phyloP scores from a whole-genome alignment of 2,113 vertebrate species.

The Pseudorectes ferrugineus region DNA sequence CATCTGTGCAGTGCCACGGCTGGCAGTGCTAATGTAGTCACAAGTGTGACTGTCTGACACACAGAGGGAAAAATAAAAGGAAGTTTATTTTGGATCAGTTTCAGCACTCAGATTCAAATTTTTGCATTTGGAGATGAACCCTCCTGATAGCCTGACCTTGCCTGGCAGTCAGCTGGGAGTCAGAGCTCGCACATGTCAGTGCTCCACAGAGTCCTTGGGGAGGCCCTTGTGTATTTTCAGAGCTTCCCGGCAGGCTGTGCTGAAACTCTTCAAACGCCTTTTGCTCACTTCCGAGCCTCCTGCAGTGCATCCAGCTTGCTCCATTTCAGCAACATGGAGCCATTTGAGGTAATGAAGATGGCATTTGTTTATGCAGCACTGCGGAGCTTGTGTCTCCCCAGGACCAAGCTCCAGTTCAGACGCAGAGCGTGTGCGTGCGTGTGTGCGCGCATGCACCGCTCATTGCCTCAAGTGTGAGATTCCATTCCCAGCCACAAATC shows the following conservation, averaged over 20 bases:
- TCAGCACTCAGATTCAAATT: background rate
- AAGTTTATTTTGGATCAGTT: background rate
- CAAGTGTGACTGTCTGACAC: background rate
- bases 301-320: background rate
- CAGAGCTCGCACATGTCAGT: background rate
- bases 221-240: background rate
- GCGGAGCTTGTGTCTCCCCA: background rate
- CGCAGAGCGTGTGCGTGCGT: rapidly evolving
- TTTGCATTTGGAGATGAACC: background rate
- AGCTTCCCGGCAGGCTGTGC: slow-evolving; percentile 61
- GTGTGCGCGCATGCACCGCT: rapidly evolving
- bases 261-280: slow-evolving; percentile 33
- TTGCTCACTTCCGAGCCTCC: background rate
- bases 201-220: background rate
- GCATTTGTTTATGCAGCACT: background rate
- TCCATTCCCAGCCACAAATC: background rate
- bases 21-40: background rate
- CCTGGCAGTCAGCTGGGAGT: background rate
- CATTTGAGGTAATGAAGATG: background rate
- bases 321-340: background rate
- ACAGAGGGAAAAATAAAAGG: background rate
- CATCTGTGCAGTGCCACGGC: background rate
- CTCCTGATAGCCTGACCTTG: background rate
- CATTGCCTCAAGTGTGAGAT: background rate
- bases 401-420: background rate